A percentile compares a stretch with the other conserved stretches of the same genome.
Conservation (phyloP, 2,113 vertebrate species). For the Camelus bactrianus region DNA sequence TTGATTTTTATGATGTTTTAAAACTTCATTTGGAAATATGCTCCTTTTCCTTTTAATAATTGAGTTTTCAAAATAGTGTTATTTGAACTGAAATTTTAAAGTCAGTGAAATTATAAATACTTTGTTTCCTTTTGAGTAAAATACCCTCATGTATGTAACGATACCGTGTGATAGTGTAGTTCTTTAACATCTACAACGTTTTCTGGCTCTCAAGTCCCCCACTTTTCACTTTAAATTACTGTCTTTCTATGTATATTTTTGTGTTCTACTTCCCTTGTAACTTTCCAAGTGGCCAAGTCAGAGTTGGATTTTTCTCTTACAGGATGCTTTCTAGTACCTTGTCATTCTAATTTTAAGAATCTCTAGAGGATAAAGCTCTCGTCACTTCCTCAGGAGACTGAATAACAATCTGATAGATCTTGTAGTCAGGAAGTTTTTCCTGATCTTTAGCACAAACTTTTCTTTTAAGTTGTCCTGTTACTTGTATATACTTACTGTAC, state of each 20-base stretch:
- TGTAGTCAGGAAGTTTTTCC: conserved; percentile 72
- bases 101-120: conserved; percentile 21
- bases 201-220: conserved; percentile 3
- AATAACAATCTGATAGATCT: conserved; percentile 46
- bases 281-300: conserved; percentile 28
- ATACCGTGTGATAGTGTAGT: neutral
- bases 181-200: neutral
- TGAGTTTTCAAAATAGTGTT: conserved; percentile 49
- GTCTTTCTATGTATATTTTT: neutral
- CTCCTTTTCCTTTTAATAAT: conserved; percentile 40
- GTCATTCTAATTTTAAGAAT: conserved; percentile 71
- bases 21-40: neutral
- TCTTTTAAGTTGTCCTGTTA: conserved; percentile 67
- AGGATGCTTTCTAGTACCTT: conserved; percentile 62
- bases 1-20: conserved; percentile 15
- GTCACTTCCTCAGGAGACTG: conserved; percentile 74
- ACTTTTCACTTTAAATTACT: conserved; percentile 26
- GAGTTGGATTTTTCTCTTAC: conserved; percentile 39
- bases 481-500: conserved; percentile 59
- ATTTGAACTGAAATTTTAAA: conserved; percentile 42
- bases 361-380: conserved; percentile 62
- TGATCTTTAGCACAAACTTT: conserved; percentile 61
- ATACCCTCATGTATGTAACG: neutral
- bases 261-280: conserved; percentile 20
- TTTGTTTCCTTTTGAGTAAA: conserved; percentile 57